Evolutionary conservation across 2,888 invertebrate genomes (phyloP), one percentile per base, ranked within the genome.

Genomic region (Rotaria magnacalcarata): DNA sequence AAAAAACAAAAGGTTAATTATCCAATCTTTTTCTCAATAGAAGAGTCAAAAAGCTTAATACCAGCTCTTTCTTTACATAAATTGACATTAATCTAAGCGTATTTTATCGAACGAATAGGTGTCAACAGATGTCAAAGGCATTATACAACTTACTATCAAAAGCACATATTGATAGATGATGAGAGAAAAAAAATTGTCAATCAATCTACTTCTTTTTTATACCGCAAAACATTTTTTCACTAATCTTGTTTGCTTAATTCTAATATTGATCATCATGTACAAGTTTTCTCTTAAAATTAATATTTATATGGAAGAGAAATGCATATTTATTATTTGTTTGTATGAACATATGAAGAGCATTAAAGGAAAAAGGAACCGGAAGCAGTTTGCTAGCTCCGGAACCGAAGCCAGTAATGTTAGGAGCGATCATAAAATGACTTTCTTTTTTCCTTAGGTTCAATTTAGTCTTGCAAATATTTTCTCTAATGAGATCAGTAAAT

Each of bases 341-440:
- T 34, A 67, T 41, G 11, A 19, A 16, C 5, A 67, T 34, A 67
- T 27, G 19, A 67, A 67, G 8, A 5, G 34, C 6, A 67, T 0
- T 14, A 34, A 67, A 67, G 34, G 34, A 67, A 67, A 67, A 67
- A 34, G 67, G 67, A 67, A 67, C 67, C 67, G 67, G 67, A 67
- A 67, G 34, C 67, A 67, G 67, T 67, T 67, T 67, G 34, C 34
- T 67, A 34, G 34, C 67, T 67, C 67, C 67, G 67, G 67, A 67
- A 67, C 27, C 2, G 19, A 67, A 34, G 27, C 67, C 34, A 34
- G 6, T 34, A 67, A 41, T 14, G 34, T 19, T 19, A 7, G 34
- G 67, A 67, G 19, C 34, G 34, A 67, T 67, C 67, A 67, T 67
- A 19, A 19, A 34, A 67, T 34, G 0, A 27, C 11, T 67, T 60